Evolutionary conservation across 64 coral and sea anemone genomes (phyloP), one percentile per base, ranked within the genome.

Genomic region (Pocillopora damicornis): DNA sequence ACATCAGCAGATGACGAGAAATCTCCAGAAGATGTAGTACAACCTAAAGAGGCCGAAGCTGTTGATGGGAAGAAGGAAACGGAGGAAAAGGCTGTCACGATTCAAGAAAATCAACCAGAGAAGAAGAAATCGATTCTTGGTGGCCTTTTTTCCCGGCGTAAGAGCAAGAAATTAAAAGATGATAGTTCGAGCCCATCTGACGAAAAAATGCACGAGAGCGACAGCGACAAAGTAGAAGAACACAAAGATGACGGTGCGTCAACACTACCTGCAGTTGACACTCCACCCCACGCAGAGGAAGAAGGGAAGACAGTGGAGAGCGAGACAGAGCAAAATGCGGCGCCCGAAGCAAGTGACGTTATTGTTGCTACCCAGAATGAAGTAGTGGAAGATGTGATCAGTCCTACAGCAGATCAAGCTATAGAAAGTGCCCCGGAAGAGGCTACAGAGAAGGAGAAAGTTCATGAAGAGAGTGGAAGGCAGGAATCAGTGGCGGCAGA

Each of bases 361-460:
- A 38, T 58, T 20, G 16, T n/a, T 51, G 7, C 59, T 45, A 15
- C 69, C 37, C 69, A 73, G 51, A 1, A 61, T 16, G 63, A 80
- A 18, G 45, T 20, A 63, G 75, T 57, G 74, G 68, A 73, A 37
- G 37, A 35, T 80, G 45, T 17, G 13, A 56, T 64, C 8, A 63
- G 18, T 13, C 71, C 75, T 6, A n/a, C 65, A 87, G 63, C 11
- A 22, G 73, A 34, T 86, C 61, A 89, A 89, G 87, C 61, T 71
- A 13, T 42, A 16, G 61, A 63, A 61, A 86, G 75, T 57, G 59
- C 45, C 58, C 9, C 61, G 57, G 75, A 59, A 30, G 90, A 87
- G 72, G 23, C 61, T 23, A 23, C 60, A 15, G 80, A 86, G 26
- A 76, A 76, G 35, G 73, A 68, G 26, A 80, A 79, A 86, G 87